Base-by-base conservation (phyloP, 2,888 invertebrate genomes). In the Shargacucullia verbasci region DNA sequence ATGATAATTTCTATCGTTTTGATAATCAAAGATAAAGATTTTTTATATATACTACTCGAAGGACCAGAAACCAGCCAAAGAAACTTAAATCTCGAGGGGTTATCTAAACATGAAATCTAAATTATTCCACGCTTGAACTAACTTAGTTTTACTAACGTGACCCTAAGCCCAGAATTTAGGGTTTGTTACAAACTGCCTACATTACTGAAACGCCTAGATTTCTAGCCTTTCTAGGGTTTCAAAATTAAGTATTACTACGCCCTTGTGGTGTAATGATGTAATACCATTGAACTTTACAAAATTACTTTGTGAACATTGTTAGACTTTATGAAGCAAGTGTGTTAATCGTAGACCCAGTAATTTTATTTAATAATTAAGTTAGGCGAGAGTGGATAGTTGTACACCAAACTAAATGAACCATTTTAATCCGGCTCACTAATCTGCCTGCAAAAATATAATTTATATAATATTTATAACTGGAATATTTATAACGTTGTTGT, bases 121-220 rank as follows among this genome's bases (percentile, higher is more conserved):
- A 63, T 68, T 67, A 72, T 68, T 67, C 63, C 52, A 52, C 50
- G 63, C 33, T 44, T 53, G n/a, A 12, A 25, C 56, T 66, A 66
- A 73, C 53, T 66, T 56, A 59, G 57, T 72, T 72, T 56, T 53
- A 52, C 59, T 60, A 67, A 73, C 37, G 49, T 53, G 64, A 58
- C 64, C 69, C 49, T 48, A 48, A 59, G 52, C 39, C 14, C 25
- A 15, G 35, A 37, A 40, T 55, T 45, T 12, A 25, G 27, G 53
- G 55, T 50, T 59, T 53, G 57, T 59, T 61, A 35, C 54, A 59
- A 64, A 72, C 60, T 62, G 29, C 52, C 37, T 14, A 59, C 52
- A 63, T 75, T 59, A 74, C 43, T 50, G 52, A 45, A 53, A 56
- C 4, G 62, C 34, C 57, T 64, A 66, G 47, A 60, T 62, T 70